Evolutionary conservation across 2,888 invertebrate species (phyloP), one percentile per base, ranked within the genome.

Genomic region (Eustalomyia histrio): DNA sequence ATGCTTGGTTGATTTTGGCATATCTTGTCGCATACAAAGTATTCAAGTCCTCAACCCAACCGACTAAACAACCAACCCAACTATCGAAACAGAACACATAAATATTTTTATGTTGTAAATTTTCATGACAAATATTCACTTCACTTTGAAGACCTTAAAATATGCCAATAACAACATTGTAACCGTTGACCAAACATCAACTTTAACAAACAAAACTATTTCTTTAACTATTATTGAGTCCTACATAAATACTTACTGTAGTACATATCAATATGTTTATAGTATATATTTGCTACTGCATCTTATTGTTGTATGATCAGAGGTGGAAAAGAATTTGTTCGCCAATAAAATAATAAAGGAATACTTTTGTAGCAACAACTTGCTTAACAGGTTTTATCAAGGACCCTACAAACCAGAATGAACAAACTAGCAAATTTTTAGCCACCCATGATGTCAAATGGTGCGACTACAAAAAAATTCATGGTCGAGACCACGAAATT

Each of bases 41-140:
- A 63, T 64, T 64, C 57, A 73, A 57, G 68, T 43, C 61, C 57
- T 24, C 57, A 65, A 55, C 16, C 14, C 24, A 24, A n/a, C 55
- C 55, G 18, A 21, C 55, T 21, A 65, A n/a, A 17, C 65, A 65
- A 18, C 35, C 6, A 55, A 33, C 58, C 35, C 16, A 35, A 18
- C 64, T 60, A 64, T 81, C 81, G 74, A 65, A 58, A 63, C 58
- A 65, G 69, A 65, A 57, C 71, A 79, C 78, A 81, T 74, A 81
- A 78, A 81, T 78, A 74, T 71, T 81, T 81, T 75, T 71, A 43
- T 67, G 75, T 78, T 81, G 78, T 81, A 78, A 81, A 79, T 78
- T 81, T 81, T 81, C 81, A 67, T 78, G 81, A 81, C 81, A 79
- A 81, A 81, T 81, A 81, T 78, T 81, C 81, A 81, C 78, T 81